Evolutionary conservation across 2,888 invertebrate species (phyloP), one percentile per base, ranked within the genome.

Genomic region (Zelleria hepariella): DNA sequence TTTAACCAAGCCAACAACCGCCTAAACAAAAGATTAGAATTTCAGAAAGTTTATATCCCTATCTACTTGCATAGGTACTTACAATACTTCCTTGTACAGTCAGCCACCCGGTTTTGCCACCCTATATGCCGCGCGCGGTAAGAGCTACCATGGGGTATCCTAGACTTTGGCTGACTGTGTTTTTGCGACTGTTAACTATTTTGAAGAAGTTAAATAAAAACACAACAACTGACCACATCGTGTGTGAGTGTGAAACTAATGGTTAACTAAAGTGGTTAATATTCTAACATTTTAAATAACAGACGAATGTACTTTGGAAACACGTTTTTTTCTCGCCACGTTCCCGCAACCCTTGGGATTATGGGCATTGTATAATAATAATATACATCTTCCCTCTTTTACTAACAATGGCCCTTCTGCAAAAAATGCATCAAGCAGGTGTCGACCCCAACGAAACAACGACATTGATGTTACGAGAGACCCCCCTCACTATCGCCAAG

Each of bases 341-440:
- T 62, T 63, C 58, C 59, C 58, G 53, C 55, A 54, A 62, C 72
- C 69, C 66, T 62, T 63, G 10, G 65, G 68, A 66, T 69, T 62
- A 67, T 63, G 63, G 63, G 62, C 64, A 65, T 62, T 61, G 48
- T 27, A 61, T 62, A 66, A 68, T 70, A 70, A 71, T 69, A 71
- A 68, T 68, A 68, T 55, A 62, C 65, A 63, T 52, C 49, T 53
- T 68, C 71, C 73, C 69, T 62, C 58, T 54, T 62, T 58, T 67
- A 62, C 66, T 54, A 63, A 64, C 66, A 62, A 66, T 62, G 67
- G 65, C 65, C 63, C 65, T 66, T 65, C 69, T 62, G 49, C 62
- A 62, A 66, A 68, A 67, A 65, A 65, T 67, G 66, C 62, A 62
- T 64, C 65, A 54, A 66, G 67, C 67, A 69, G 68, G 69, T 72